phyloP scores from a whole-genome alignment of 2,113 vertebrate species.

The Silurus glanis region DNA sequence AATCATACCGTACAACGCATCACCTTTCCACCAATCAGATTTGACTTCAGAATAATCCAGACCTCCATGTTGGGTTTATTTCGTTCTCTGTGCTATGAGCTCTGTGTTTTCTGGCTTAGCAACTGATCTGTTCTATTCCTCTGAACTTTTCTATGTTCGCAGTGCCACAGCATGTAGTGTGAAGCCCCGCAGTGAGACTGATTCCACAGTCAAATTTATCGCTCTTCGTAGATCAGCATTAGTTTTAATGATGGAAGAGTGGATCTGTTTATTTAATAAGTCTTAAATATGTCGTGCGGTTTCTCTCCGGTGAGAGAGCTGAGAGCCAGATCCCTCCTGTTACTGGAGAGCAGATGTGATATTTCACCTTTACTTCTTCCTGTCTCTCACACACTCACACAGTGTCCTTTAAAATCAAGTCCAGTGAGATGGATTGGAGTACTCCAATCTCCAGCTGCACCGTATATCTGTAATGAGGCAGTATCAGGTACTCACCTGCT shows the following conservation, averaged over 20 bases:
- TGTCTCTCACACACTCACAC: constrained; percentile 6
- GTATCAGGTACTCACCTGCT: constrained; percentile 38
- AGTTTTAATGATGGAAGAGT: constrained; percentile 29
- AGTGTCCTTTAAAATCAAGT: constrained; percentile 11
- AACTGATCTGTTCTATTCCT: neutral
- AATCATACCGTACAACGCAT: too few relatives aligned
- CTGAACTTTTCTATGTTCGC: too few relatives aligned
- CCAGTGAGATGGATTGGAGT: constrained; percentile 24
- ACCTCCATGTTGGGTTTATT: neutral
- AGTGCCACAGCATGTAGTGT: too few relatives aligned
- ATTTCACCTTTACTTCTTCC: constrained; percentile 12
- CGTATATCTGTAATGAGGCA: constrained; percentile 46
- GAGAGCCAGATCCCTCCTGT: neutral
- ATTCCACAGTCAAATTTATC: constrained; percentile 29
- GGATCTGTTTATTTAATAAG: neutral
- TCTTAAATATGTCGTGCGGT: constrained; percentile 13
- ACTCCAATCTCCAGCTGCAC: constrained; percentile 49
- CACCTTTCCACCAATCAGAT: neutral
- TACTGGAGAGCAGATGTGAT: constrained; percentile 17
- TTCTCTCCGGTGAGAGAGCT: neutral
- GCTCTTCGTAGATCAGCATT: constrained; percentile 37
- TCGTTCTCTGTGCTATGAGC: neutral
- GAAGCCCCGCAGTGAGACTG: constrained; percentile 14
- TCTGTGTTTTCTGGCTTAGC: neutral
- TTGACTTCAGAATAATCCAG: neutral